Evolutionary conservation across 1,140 invertebrate species (phyloP).

Genomic region (Frieseomelitta varia): DNA sequence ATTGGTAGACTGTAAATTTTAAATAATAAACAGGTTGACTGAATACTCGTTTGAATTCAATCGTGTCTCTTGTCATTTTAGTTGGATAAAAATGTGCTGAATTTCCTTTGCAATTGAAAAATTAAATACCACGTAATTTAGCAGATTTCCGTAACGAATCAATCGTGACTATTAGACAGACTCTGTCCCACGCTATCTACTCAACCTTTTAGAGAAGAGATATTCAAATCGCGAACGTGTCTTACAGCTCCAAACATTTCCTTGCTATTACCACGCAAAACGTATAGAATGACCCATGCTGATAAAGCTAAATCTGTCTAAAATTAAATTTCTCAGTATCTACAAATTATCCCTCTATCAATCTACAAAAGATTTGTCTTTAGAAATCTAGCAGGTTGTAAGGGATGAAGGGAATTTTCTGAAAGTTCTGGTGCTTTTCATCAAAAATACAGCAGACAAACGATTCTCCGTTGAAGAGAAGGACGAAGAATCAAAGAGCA

Average conservation of each 20-base stretch:
- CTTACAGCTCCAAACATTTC: neutral
- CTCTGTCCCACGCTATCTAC: neutral
- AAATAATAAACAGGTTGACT: too few species aligned
- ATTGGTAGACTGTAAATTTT: too few species aligned
- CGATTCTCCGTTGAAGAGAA: neutral
- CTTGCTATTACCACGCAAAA: neutral
- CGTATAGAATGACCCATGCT: neutral
- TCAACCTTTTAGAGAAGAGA: neutral
- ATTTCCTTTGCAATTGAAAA: neutral
- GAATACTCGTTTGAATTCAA: too few species aligned
- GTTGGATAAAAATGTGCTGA: too few species aligned
- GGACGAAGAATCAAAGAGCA: neutral
- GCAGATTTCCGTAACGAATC: neutral
- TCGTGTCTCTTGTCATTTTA: too few species aligned
- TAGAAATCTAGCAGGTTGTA: too few species aligned
- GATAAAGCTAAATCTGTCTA: neutral
- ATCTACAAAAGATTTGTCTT: too few species aligned
- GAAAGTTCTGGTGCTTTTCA: too few species aligned
- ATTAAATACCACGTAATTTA: neutral
- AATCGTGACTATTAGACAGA: neutral
- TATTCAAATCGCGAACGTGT: neutral
- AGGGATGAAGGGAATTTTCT: neutral
- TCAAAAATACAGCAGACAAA: neutral
- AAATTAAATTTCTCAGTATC: neutral
- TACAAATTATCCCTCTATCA: too few species aligned